Conservation (phyloP, 2,888 invertebrate species). For the Acleris laterana region DNA sequence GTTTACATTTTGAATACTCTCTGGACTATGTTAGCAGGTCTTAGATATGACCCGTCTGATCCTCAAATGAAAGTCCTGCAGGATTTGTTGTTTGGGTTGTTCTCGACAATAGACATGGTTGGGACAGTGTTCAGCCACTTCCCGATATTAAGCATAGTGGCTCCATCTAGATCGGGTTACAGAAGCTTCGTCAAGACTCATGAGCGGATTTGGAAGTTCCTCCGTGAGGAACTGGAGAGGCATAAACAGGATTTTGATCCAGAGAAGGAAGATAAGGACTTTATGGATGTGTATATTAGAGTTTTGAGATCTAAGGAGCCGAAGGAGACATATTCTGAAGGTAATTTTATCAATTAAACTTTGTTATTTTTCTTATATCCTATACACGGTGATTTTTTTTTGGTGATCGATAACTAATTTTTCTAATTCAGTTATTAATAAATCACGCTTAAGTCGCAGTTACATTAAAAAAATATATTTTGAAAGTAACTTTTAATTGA, state of each 20-base stretch:
- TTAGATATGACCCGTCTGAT: constrained; percentile 88
- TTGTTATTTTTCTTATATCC: too few species aligned
- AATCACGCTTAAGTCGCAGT: too few species aligned
- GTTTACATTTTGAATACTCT: constrained; percentile 91
- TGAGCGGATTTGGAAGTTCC: constrained; percentile 88
- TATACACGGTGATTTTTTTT: too few species aligned
- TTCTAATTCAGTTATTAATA: too few species aligned
- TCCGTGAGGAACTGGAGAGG: constrained; percentile 87
- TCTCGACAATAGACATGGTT: constrained; percentile 91
- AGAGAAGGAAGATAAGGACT: constrained; percentile 87
- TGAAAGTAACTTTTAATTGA: too few species aligned
- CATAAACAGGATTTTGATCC: constrained; percentile 87
- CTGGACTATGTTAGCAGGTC: constrained; percentile 93
- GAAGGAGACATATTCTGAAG: constrained; percentile 86
- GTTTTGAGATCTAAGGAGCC: constrained; percentile 86
- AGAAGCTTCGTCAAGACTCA: constrained; percentile 89
- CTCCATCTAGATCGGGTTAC: constrained; percentile 91
- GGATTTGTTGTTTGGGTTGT: constrained; percentile 87
- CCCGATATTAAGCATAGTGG: constrained; percentile 88
- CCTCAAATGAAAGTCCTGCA: constrained; percentile 88
- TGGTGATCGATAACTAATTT: too few species aligned
- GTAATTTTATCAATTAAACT: not conserved
- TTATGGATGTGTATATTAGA: constrained; percentile 92
- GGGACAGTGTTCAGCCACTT: constrained; percentile 92
- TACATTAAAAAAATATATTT: too few species aligned